Evolutionary conservation across 2,888 invertebrate genomes (phyloP), one percentile per base, ranked within the genome.

Genomic region (Drosophila heteroneura): DNA sequence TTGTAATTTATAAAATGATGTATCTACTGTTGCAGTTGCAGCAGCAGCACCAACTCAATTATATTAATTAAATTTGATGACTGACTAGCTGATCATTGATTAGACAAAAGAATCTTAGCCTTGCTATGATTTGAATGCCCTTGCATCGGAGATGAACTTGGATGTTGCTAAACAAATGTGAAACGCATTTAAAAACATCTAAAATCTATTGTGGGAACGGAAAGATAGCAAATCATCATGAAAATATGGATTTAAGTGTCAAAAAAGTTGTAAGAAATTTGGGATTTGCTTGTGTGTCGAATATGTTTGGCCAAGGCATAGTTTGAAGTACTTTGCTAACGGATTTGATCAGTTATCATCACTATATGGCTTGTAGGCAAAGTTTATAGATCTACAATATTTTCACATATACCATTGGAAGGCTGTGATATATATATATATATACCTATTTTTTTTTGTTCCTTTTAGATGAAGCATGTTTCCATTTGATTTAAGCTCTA

Each of bases 31-130:
- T 54, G 61, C 61, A 47, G 58, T 39, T 47, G 33, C n/a, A 26
- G 26, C 19, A 54, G 41, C 60, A 64, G 53, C 72, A 68, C 69
- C 74, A 74, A 78, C 77, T 78, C 73, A 78, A 85, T 83, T 81
- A 83, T 70, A 72, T 68, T 71, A 73, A 81, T 79, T 70, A 70
- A 81, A 59, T 57, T 53, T 74, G 69, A 67, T 81, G 82, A 77
- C 69, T 77, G 77, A 60, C 76, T 63, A 64, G 57, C 65, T 61
- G 73, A 73, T 70, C 69, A 73, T 81, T 47, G 79, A 81, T 79
- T 69, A 73, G 44, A 61, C 41, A 33, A 16, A 59, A 54, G 41
- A 28, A n/a, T 26, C 51, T 63, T 47, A 26, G 32, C 60, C 39
- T 58, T 47, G 53, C 30, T n/a, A 30, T 61, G 57, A 39, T 26